Conservation (phyloP, 2,113 vertebrate species). For the Dendrocopos noguchii region DNA sequence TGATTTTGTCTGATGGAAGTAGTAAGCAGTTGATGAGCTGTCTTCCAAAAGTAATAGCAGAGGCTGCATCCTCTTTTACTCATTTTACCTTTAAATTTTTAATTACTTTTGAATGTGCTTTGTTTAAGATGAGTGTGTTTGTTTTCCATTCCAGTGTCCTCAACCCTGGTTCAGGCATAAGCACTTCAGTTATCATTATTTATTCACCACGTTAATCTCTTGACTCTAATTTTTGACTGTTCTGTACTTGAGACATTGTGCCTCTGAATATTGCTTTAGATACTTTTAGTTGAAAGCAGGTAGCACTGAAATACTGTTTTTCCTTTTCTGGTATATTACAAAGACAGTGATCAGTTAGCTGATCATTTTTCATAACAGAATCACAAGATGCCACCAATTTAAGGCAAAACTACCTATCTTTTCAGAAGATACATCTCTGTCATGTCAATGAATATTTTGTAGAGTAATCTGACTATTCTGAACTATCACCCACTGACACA, state of each 20-base stretch:
- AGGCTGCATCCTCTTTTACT: background rate
- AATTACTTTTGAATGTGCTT: background rate
- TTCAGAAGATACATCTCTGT: background rate
- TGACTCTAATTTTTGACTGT: background rate
- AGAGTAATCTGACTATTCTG: background rate
- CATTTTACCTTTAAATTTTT: background rate
- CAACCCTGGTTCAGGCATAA: background rate
- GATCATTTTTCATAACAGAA: background rate
- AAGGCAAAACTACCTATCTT: background rate
- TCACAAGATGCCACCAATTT: background rate
- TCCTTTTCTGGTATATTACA: background rate
- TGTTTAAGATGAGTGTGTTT: background rate
- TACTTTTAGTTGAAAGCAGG: fast-evolving
- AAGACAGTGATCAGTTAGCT: background rate
- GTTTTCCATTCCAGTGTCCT: background rate
- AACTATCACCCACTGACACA: background rate
- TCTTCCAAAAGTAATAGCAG: background rate
- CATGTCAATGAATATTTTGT: background rate
- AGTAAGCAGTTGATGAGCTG: background rate
- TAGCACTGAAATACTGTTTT: background rate
- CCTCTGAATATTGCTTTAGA: background rate
- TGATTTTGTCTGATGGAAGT: background rate
- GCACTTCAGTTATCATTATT: background rate
- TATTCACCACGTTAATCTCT: background rate
- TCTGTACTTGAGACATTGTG: background rate